Percentiles rank a stretch among this genome's conserved stretches.
Conservation (phyloP, 2,113 vertebrate species). For the Dryoscopus gambensis region DNA sequence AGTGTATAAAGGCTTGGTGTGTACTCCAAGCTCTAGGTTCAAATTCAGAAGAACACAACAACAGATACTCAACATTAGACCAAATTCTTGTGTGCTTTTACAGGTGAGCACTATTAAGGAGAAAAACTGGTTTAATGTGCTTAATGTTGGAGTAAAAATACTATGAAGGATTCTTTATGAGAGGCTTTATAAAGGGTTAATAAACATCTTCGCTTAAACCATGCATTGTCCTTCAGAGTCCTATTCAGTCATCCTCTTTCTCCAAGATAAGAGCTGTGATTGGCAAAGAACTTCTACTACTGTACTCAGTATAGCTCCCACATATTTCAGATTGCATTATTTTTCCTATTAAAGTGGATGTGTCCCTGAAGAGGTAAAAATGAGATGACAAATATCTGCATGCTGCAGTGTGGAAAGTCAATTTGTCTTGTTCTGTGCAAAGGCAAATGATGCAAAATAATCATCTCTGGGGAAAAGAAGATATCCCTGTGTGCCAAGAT, state of each 20-base stretch:
- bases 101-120: neutral
- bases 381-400: neutral
- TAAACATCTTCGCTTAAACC: neutral
- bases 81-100: neutral
- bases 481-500: neutral
- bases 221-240: neutral
- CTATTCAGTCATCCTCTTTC: neutral
- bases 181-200: neutral
- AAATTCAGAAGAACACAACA: neutral
- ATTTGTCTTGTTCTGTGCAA: neutral
- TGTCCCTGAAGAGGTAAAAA: neutral
- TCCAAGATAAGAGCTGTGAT: neutral
- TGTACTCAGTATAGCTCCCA: neutral
- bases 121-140: neutral
- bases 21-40: neutral
- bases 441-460: neutral
- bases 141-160: neutral
- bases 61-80: neutral
- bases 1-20: neutral
- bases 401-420: neutral
- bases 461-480: neutral
- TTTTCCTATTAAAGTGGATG: neutral
- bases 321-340: neutral
- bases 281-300: neutral
- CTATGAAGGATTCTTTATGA: neutral